Percentiles rank a stretch among this genome's conserved stretches.
These are phyloP conservation scores for Cacoxenus indagator DNA, from an alignment of 2,888 invertebrate genomes.

Conservation along the genomic window DNA sequence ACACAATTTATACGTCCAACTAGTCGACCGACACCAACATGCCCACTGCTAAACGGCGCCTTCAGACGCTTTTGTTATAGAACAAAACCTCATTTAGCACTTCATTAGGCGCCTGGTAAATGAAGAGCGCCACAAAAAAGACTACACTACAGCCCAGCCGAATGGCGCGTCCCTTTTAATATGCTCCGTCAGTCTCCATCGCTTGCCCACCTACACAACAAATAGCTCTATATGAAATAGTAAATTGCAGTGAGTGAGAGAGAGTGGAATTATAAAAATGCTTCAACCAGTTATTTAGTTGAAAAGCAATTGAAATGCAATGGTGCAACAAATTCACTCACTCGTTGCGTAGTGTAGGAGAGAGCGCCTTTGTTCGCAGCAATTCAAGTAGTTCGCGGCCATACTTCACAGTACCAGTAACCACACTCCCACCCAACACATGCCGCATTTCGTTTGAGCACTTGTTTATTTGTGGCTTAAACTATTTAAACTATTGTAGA, in stretches of 20 bases:
- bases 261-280: slow-evolving; percentile 7
- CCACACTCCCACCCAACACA: not conserved
- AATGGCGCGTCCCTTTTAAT: too few relatives aligned
- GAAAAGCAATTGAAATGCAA: slow-evolving; percentile 20
- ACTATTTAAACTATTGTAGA: slow-evolving; percentile 21
- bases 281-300: not conserved
- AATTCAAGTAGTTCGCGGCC: not conserved
- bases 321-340: slow-evolving; percentile 14
- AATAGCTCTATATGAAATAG: too few relatives aligned
- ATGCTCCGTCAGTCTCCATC: too few relatives aligned
- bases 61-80: not conserved
- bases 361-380: too few relatives aligned
- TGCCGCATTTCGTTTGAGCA: too few relatives aligned
- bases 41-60: not conserved
- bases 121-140: not conserved
- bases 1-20: too few relatives aligned
- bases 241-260: too few relatives aligned
- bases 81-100: slow-evolving; percentile 22
- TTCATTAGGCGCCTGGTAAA: slow-evolving; percentile 15
- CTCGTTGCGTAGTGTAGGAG: too few relatives aligned
- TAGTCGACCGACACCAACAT: not conserved
- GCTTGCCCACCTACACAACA: not conserved
- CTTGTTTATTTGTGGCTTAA: slow-evolving; percentile 14
- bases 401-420: not conserved
- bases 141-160: too few relatives aligned